Evolutionary conservation across 2,888 invertebrate genomes (phyloP).

Genomic region (Pandemis corylana): DNA sequence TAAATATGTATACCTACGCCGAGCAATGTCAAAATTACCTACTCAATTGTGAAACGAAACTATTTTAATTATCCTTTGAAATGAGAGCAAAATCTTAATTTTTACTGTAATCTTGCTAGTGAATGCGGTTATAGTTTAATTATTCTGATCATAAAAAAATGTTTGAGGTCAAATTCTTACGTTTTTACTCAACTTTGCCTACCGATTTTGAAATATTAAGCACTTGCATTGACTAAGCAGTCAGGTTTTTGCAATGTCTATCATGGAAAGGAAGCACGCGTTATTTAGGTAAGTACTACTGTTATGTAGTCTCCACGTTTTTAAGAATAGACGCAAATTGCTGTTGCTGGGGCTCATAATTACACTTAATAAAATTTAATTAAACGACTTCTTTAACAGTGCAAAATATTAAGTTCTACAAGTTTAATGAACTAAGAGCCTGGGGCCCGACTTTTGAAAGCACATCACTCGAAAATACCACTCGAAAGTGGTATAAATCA

Average conservation of each 20-base stretch:
- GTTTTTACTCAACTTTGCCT: background rate
- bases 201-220: slow-evolving; percentile 10
- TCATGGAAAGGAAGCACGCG: background rate
- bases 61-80: slow-evolving; percentile 1
- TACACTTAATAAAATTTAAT: too few species aligned
- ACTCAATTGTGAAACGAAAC: slow-evolving; percentile 9
- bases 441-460: too few species aligned
- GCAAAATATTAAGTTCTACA: too few species aligned
- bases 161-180: slow-evolving; percentile 19
- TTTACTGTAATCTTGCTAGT: background rate
- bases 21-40: slow-evolving; percentile 9
- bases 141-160: slow-evolving; percentile 19
- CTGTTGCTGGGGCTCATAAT: too few species aligned
- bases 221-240: background rate
- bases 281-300: background rate
- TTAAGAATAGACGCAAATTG: too few species aligned
- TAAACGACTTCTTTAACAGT: too few species aligned
- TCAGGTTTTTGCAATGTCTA: background rate
- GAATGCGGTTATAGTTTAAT: slow-evolving; percentile 27
- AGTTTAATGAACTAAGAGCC: too few species aligned
- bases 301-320: background rate
- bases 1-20: background rate
- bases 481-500: too few species aligned
- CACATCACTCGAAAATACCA: too few species aligned
- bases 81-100: slow-evolving; percentile 14